phyloP scores from a whole-genome alignment of 2,113 vertebrate species.

The Callopanchax toddi region DNA sequence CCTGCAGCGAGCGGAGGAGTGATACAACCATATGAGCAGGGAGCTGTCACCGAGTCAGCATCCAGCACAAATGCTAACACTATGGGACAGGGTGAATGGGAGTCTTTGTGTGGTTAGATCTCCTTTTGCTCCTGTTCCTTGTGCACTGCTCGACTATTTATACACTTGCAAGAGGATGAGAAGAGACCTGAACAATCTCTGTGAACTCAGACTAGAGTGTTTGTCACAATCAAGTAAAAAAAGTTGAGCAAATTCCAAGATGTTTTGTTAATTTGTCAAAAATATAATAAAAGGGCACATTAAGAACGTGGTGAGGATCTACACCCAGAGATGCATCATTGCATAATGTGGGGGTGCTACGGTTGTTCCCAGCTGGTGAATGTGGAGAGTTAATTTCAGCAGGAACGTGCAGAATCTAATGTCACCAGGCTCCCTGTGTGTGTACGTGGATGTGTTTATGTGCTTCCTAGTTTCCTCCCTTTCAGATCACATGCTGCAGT shows the following conservation, averaged over 20 bases:
- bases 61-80: slow-evolving; percentile 32
- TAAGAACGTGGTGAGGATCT: neutral
- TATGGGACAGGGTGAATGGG: slow-evolving; percentile 63
- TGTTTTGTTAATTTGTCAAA: neutral
- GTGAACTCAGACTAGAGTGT: neutral
- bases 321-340: slow-evolving; percentile 39
- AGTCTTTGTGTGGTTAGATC: slow-evolving; percentile 62
- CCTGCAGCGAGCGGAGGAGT: slow-evolving; percentile 40
- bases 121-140: slow-evolving; percentile 12
- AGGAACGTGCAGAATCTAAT: slow-evolving; percentile 54
- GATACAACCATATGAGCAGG: slow-evolving; percentile 50
- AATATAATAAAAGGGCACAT: neutral
- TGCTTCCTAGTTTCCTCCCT: slow-evolving; percentile 14
- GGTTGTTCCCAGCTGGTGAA: slow-evolving; percentile 17
- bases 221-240: neutral
- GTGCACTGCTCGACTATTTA: slow-evolving; percentile 2
- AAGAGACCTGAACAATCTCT: neutral
- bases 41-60: slow-evolving; percentile 52
- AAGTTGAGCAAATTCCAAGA: neutral
- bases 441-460: neutral
- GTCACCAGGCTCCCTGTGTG: slow-evolving; percentile 26
- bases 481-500: slow-evolving; percentile 57
- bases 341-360: slow-evolving; percentile 19
- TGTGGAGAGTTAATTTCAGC: slow-evolving; percentile 29
- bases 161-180: slow-evolving; percentile 1